phyloP scores from a whole-genome alignment of 2,797 vertebrate species.

The Takifugu rubripes region DNA sequence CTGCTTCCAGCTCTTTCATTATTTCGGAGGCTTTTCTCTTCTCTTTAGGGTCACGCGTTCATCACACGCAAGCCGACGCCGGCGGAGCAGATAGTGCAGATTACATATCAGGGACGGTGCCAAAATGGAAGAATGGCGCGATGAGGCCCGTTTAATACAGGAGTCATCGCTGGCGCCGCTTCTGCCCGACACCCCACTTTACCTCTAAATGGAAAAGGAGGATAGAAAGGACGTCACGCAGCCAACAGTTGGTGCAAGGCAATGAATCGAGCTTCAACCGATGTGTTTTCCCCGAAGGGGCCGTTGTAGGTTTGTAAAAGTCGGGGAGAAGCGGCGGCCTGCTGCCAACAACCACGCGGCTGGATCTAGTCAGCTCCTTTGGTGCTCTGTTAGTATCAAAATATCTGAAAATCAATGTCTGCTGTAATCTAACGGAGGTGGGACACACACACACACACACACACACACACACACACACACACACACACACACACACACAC shows the following conservation, averaged over 20 bases:
- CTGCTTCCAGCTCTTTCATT: constrained; percentile 54
- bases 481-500: too few relatives aligned
- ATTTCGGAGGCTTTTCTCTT: constrained; percentile 53
- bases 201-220: too few relatives aligned
- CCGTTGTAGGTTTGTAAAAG: too few relatives aligned
- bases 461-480: too few relatives aligned
- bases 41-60: constrained; percentile 49
- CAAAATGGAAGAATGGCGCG: constrained; percentile 21
- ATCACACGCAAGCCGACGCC: constrained; percentile 29
- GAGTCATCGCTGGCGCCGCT: too few relatives aligned
- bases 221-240: constrained; percentile 14
- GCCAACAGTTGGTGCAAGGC: constrained; percentile 16
- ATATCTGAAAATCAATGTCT: neutral
- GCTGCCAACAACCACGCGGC: neutral
- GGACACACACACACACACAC: too few relatives aligned
- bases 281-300: too few relatives aligned
- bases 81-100: constrained; percentile 50
- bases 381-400: neutral
- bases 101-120: constrained; percentile 30
- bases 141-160: too few relatives aligned
- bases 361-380: neutral
- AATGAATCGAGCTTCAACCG: neutral
- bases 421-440: constrained; percentile 6
- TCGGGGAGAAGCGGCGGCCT: too few relatives aligned
- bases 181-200: too few relatives aligned